phyloP scores from a whole-genome alignment of 1,140 invertebrate species.

The Megalonaias nervosa region DNA sequence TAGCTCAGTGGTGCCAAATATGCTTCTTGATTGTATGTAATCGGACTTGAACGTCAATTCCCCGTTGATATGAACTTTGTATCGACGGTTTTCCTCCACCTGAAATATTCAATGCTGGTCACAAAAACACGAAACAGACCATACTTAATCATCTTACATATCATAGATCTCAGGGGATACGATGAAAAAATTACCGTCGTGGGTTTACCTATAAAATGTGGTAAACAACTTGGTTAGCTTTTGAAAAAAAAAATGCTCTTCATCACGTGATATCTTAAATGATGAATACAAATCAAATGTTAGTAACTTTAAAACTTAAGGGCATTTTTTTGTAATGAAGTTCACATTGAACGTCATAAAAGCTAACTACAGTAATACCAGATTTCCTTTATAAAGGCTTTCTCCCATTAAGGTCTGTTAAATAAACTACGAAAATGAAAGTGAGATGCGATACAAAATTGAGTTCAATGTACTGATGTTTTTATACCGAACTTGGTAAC shows the following conservation, averaged over 20 bases:
- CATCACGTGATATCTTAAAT: not conserved
- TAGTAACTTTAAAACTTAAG: no score
- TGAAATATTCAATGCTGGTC: conserved; percentile 44
- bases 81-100: conserved; percentile 77
- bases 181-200: not conserved
- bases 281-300: no score
- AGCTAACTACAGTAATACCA: no score
- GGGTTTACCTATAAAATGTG: not conserved
- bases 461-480: no score
- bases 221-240: not conserved
- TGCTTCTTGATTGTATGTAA: conserved; percentile 72
- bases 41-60: conserved; percentile 71
- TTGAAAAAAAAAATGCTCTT: not conserved
- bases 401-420: no score
- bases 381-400: no score
- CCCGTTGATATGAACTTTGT: conserved; percentile 73
- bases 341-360: no score
- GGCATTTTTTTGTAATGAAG: no score
- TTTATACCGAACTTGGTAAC: no score
- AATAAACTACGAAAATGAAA: no score
- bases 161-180: not conserved
- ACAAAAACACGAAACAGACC: not conserved
- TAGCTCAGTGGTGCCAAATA: conserved; percentile 70
- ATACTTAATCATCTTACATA: not conserved
- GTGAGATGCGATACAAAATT: no score